Evolutionary conservation across 2,888 invertebrate species (phyloP).

Genomic region (Caenorhabditis angaria): DNA sequence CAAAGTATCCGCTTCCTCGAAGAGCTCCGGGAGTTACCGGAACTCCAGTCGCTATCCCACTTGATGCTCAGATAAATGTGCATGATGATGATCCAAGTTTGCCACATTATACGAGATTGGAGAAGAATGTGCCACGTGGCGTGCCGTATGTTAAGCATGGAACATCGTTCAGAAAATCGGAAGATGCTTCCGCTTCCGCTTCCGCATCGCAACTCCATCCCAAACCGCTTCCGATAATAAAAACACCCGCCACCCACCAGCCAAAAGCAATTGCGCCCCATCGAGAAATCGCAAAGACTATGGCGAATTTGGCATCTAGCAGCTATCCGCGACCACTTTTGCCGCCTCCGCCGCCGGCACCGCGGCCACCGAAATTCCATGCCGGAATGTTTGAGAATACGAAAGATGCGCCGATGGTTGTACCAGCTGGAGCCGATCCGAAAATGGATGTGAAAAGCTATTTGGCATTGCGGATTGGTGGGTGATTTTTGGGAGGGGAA

Average conservation of each 20-base stretch:
- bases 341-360: background rate
- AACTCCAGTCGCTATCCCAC: no score
- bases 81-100: background rate
- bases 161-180: background rate
- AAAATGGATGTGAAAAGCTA: background rate
- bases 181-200: background rate
- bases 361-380: background rate
- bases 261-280: slow-evolving; percentile 25
- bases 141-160: slow-evolving; percentile 7
- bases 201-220: background rate
- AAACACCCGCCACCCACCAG: background rate
- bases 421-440: background rate
- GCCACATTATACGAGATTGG: background rate
- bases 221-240: background rate
- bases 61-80: no score
- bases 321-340: background rate
- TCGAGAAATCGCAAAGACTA: slow-evolving; percentile 21
- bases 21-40: no score
- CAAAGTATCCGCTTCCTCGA: no score
- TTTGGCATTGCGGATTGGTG: background rate
- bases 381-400: background rate
- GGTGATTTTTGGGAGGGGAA: background rate
- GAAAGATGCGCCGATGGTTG: background rate
- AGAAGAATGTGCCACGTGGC: slow-evolving; percentile 1
- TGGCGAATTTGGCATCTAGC: no score